Conservation (phyloP, 2,113 vertebrate species). For the Gracilinanus agilis region DNA sequence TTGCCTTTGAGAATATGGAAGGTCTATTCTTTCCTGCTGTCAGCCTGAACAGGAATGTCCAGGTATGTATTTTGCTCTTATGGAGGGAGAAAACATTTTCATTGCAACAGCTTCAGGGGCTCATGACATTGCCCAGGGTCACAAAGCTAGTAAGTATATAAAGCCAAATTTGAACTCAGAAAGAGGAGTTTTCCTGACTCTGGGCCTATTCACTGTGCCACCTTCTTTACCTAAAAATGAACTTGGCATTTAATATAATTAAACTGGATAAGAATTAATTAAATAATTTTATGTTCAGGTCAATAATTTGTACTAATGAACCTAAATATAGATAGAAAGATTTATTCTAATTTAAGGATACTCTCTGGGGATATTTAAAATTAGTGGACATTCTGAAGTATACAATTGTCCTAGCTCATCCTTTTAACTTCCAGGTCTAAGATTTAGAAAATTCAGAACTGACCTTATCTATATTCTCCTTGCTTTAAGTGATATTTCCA, state of each 20-base stretch:
- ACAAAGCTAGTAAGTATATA: background rate
- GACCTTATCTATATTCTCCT: background rate
- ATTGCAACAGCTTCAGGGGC: background rate
- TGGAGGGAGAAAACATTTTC: background rate
- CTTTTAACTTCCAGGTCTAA: background rate
- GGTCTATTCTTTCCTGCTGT: constrained; percentile 95
- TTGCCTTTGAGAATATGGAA: constrained; percentile 96
- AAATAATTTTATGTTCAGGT: background rate
- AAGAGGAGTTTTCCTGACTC: background rate
- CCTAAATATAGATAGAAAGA: background rate
- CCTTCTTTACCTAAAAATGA: background rate
- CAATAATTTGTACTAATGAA: background rate
- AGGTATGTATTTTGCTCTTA: constrained; percentile 82
- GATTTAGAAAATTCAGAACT: background rate
- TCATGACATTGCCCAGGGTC: background rate
- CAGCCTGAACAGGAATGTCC: constrained; percentile 98
- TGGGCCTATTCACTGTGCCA: background rate
- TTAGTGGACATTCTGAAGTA: background rate
- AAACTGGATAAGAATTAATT: background rate
- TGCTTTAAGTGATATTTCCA: background rate
- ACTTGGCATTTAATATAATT: background rate
- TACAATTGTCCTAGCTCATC: background rate
- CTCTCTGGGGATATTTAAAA: background rate
- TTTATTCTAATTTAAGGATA: background rate
- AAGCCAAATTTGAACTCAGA: background rate